Base-by-base conservation (phyloP, 2,888 invertebrate genomes). In the Rhyacophila evoluta region DNA sequence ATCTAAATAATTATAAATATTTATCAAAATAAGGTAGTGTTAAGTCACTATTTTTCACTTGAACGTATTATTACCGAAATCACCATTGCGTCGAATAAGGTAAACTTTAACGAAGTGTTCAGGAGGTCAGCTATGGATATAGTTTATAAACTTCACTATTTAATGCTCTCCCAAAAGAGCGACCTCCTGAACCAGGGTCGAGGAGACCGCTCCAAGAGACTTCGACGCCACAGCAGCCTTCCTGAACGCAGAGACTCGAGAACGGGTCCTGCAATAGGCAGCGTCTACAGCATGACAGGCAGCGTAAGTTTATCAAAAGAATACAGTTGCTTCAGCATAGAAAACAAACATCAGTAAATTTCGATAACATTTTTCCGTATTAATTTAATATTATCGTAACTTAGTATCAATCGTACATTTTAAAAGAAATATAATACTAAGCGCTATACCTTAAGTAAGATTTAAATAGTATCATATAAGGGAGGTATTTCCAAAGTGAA, bases 101-200 rank as follows among this genome's bases (percentile, higher is more conserved):
- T 25, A 55, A 55, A 55, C 19, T 19, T 55, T 10, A 69, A 69
- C 36, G 36, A 37, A 19, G 37, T 37, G 12, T 72, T 72, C 37
- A 6, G 25, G 19, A 15, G 55, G 10, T 55, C 55, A 10, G 55
- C 11, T 12, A 90, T 90, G 90, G 90, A 90, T 86, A 85, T 90
- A 83, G 89, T 90, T 79, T 89, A 90, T 84, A 86, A 89, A 39
- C 84, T 90, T 82, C 90, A 90, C 83, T 90, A 90, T 83, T 85
- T 90, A 81, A 89, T 90, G 83, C 84, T 90, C 39, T 87, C 89
- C 1, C 90, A 90, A 84, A 90, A 89, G 83, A 89, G 89, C 25
- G 90, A 90, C 84, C 84, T 90, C 80, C 87, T 89, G 89, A 89
- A 89, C 0, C 88, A 89, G 88, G 90, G 89, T 71, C 84, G 89